Conservation (phyloP, 2,888 invertebrate species). For the Drosophila affinis region DNA sequence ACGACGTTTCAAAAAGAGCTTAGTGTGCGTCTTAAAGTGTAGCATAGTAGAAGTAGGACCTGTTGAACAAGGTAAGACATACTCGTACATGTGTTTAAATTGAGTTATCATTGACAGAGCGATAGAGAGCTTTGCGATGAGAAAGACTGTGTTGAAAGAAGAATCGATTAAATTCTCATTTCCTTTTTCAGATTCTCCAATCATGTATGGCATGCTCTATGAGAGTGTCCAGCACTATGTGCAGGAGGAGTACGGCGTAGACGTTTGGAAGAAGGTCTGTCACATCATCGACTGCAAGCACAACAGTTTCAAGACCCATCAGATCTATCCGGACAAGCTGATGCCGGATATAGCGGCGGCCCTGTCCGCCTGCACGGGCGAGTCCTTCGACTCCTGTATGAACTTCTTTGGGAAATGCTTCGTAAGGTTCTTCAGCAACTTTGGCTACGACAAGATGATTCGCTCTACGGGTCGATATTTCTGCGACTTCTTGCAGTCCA, state of each 20-base stretch:
- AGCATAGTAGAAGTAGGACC: neutral
- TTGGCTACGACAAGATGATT: slow-evolving; percentile 95
- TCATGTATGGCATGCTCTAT: slow-evolving; percentile 93
- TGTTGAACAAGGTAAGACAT: slow-evolving; percentile 17
- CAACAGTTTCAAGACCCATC: slow-evolving; percentile 91
- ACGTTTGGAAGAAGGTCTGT: slow-evolving; percentile 90
- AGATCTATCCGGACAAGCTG: slow-evolving; percentile 91
- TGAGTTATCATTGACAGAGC: too few species aligned
- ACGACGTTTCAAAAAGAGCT: neutral
- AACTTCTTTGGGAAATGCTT: slow-evolving; percentile 95
- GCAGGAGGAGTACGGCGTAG: slow-evolving; percentile 91
- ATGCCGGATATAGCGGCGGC: slow-evolving; percentile 92
- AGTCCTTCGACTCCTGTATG: slow-evolving; percentile 91
- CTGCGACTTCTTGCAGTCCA: slow-evolving; percentile 94
- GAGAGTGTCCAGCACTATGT: slow-evolving; percentile 93
- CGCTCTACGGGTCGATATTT: slow-evolving; percentile 94
- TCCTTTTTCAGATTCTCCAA: slow-evolving; percentile 29
- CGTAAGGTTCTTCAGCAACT: slow-evolving; percentile 94
- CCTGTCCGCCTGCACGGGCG: slow-evolving; percentile 86
- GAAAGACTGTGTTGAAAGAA: too few species aligned
- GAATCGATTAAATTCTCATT: neutral
- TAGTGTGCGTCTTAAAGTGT: neutral
- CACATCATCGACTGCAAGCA: slow-evolving; percentile 89
- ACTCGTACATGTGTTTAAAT: too few species aligned
- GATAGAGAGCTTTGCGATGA: too few species aligned